Evolutionary conservation across 2,888 invertebrate genomes (phyloP).

Genomic region (Callinectes sapidus): DNA sequence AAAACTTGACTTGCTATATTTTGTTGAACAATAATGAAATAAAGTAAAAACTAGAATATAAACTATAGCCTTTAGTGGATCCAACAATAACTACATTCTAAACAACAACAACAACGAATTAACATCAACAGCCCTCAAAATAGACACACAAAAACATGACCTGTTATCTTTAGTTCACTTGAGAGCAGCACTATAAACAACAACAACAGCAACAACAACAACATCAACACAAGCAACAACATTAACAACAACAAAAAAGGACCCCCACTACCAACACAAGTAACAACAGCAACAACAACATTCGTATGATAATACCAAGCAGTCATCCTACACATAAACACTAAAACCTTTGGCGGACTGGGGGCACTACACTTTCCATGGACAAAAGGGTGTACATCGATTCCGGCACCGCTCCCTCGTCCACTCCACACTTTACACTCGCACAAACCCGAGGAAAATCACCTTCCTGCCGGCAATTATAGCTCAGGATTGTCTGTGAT

Average conservation of each 20-base stretch:
- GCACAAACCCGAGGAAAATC: not conserved
- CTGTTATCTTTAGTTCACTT: too few relatives aligned
- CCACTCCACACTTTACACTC: constrained; percentile 5
- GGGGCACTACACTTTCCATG: not conserved
- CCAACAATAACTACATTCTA: not conserved
- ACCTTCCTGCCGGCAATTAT: not conserved
- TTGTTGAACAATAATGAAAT: not conserved
- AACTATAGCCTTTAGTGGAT: not conserved
- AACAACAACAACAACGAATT: not conserved
- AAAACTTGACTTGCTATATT: not conserved
- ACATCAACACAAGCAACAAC: not conserved
- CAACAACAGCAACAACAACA: not conserved
- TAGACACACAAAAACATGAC: too few relatives aligned
- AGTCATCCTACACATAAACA: not conserved
- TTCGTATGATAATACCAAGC: not conserved
- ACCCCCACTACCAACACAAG: not conserved
- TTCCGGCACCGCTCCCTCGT: not conserved
- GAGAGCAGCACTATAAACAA: not conserved
- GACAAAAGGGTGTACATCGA: not conserved
- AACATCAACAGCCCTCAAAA: too few relatives aligned
- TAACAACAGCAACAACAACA: not conserved
- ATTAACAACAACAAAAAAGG: not conserved
- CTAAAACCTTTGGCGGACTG: not conserved
- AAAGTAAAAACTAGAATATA: not conserved
- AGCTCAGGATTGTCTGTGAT: not conserved